Evolutionary conservation across 2,797 vertebrate genomes (phyloP), one percentile per base, ranked within the genome.

Genomic region (Premnoplex brunnescens): DNA sequence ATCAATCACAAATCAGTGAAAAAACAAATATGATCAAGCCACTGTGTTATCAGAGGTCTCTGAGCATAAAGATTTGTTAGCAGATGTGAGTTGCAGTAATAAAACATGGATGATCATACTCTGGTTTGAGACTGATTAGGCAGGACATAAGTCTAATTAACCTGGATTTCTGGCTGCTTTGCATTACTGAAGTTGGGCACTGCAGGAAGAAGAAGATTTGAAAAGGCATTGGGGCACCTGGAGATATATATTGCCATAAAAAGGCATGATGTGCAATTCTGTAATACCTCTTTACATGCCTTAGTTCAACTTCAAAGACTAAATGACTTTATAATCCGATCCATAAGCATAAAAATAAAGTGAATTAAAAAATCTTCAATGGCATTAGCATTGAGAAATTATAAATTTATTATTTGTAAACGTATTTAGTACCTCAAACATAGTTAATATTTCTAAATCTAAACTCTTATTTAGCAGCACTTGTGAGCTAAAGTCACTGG

Each of bases 131-230:
- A 68, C 73, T 93, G 71, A 96, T 88, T 91, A 68, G 62, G 81
- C 15, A 78, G 62, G 79, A 96, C 85, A 56, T 81, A 91, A 94
- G 39, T 34, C 87, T 95, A 84, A 94, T 95, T 95, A 91, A 81
- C 69, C 39, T 91, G 79, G 82, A 91, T 86, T 91, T 95, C 73
- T 93, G 58, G 14, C 39, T 92, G 21, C 52, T 88, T 91, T 44
- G 41, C 51, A 34, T 89, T 91, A 73, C 36, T 81, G 43, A 62
- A 84, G n/a, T 78, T 85, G 72, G 67, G 28, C 52, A 54, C 18
- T 39, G 22, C 36, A 78, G 58, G 19, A 75, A 83, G 39, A 58
- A 85, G 43, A 58, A 83, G 48, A 88, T 52, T 78, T 81, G 21
- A 72, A 91, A 83, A 89, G 48, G 8, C 17, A 21, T 89, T 77